Evolutionary conservation across 2,113 vertebrate species (phyloP).

Genomic region (Pelmatolapia mariae): DNA sequence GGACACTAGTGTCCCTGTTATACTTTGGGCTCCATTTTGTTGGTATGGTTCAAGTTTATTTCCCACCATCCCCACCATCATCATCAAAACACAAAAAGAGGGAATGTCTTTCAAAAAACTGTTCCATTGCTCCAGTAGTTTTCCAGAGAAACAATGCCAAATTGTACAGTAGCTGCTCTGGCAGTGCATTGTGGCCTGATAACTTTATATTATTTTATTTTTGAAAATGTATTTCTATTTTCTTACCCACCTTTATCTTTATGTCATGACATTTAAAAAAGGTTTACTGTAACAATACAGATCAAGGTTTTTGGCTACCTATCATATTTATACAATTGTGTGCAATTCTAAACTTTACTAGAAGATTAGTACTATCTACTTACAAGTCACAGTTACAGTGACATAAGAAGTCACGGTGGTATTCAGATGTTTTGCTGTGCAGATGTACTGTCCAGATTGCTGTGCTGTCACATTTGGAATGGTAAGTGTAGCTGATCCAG

Average conservation of each 20-base stretch:
- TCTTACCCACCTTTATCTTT: not conserved
- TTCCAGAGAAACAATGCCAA: not conserved
- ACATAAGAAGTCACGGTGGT: fast-evolving
- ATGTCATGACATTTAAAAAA: not conserved
- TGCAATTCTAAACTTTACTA: not conserved
- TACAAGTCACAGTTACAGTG: not conserved
- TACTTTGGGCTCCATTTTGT: no score
- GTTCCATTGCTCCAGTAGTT: fast-evolving
- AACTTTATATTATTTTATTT: not conserved
- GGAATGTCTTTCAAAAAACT: not conserved
- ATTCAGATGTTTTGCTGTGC: not conserved
- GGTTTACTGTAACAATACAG: not conserved
- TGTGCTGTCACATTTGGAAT: not conserved
- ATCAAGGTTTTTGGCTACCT: not conserved
- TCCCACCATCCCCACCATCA: no score
- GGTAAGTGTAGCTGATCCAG: not conserved
- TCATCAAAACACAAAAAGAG: not conserved
- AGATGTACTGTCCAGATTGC: not conserved
- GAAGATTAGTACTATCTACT: not conserved
- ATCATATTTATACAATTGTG: not conserved
- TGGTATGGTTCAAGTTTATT: no score
- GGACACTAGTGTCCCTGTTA: no score
- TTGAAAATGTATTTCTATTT: not conserved
- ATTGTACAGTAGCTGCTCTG: not conserved
- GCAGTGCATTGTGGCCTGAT: not conserved